Evolutionary conservation across 1,140 invertebrate species (phyloP), one percentile per base, ranked within the genome.

Genomic region (Drosophila arizonae): DNA sequence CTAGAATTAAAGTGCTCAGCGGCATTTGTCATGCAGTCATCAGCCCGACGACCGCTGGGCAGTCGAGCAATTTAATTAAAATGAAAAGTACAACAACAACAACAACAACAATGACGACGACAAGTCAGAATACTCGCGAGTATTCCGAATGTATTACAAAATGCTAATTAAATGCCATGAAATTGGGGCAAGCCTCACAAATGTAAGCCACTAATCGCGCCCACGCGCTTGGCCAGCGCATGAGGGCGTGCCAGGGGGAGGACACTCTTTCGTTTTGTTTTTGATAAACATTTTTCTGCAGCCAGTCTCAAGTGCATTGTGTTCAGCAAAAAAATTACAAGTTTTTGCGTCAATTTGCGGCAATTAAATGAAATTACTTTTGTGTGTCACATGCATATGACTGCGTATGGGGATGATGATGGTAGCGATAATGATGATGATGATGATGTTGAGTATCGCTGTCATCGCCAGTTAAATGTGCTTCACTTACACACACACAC

Each of bases 71-170:
- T 77, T 77, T 71, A 71, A 74, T 87, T 86, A 86, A 85, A 85
- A 86, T 86, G 69, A 80, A 86, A 86, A 86, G 63, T 72, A 55
- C 67, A 72, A 66, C 17, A 63, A 36, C 50, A 41, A 30, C 28
- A 30, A 30, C 33, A 9, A 33, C 6, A 36, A 55, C 15, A 11
- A 41, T 56, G 46, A 64, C 30, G 33, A 36, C 51, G 57, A 56
- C 48, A 55, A 36, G 13, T 28, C n/a, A 24, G 78, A 87, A 88
- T 87, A 79, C 82, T 63, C 82, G 66, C 50, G 79, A 72, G 84
- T 64, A 82, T 82, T 74, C 64, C 82, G 58, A 87, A 82, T 86
- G 76, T 82, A 82, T 88, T 86, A 86, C 82, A 82, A 86, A 87
- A 82, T 88, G 82, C 79, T 86, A 86, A 86, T 86, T 88, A 88